Evolutionary conservation across 2,113 vertebrate species (phyloP).

Genomic region (Larimichthys polyactis): DNA sequence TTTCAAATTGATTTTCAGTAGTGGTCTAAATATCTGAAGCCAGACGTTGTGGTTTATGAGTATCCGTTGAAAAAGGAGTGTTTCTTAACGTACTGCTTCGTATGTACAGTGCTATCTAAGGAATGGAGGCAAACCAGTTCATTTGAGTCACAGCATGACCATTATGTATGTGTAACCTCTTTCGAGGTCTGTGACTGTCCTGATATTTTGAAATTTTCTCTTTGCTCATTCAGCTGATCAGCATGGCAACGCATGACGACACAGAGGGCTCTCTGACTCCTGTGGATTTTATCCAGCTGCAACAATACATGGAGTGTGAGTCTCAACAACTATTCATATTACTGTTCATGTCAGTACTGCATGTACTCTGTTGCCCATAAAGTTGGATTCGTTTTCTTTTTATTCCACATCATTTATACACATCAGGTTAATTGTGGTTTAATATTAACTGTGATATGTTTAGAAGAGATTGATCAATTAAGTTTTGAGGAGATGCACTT

Average conservation of each 20-base stretch:
- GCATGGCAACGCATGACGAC: conserved; percentile 71
- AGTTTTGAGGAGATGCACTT: no score
- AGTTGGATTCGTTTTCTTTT: no score
- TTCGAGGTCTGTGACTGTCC: neutral
- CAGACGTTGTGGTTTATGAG: neutral
- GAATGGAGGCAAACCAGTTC: conserved; percentile 72
- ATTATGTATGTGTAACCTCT: neutral
- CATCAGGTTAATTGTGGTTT: no score
- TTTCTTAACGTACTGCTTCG: neutral
- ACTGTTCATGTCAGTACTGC: no score
- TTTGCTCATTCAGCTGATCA: conserved; percentile 20
- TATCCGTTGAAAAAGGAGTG: neutral
- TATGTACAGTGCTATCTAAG: neutral
- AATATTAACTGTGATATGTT: no score
- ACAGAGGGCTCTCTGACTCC: conserved; percentile 83
- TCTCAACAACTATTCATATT: conserved; percentile 3
- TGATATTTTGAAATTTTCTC: neutral
- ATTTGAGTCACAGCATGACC: conserved; percentile 12
- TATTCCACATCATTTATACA: no score
- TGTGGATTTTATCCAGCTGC: conserved; percentile 91
- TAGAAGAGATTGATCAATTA: no score
- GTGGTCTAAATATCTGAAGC: neutral
- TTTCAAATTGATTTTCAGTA: neutral
- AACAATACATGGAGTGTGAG: conserved; percentile 92
- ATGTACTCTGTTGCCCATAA: neutral